These are phyloP conservation scores for Siphamia tubifer DNA, from an alignment of 2,113 vertebrate species.

Conservation along the genomic window DNA sequence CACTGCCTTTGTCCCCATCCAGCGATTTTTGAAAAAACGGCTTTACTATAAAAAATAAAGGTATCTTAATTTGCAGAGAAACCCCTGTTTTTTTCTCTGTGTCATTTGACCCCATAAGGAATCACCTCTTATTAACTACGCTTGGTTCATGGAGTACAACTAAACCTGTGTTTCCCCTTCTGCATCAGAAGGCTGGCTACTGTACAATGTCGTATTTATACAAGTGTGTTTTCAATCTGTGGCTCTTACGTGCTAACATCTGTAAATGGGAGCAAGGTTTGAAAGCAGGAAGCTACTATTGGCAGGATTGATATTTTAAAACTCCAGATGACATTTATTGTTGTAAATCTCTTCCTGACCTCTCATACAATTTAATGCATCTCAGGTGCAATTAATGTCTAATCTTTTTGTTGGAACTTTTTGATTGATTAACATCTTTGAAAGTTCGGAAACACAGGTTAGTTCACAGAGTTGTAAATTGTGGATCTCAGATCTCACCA, in stretches of 20 bases:
- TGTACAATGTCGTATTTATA: slow-evolving; percentile 58
- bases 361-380: not conserved
- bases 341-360: slow-evolving; percentile 23
- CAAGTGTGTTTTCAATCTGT: slow-evolving; percentile 70
- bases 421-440: too few relatives aligned
- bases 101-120: slow-evolving; percentile 1
- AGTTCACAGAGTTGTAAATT: not conserved
- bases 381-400: not conserved
- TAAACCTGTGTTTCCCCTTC: slow-evolving; percentile 8
- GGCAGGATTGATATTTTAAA: slow-evolving; percentile 38
- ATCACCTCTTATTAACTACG: slow-evolving; percentile 28
- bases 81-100: not conserved
- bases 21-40: slow-evolving; percentile 79
- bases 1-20: slow-evolving; percentile 77
- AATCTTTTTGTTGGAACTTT: too few relatives aligned
- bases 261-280: slow-evolving; percentile 38
- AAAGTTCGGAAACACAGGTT: not conserved
- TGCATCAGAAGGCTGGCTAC: slow-evolving; percentile 16
- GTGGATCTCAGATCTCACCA: slow-evolving; percentile 78
- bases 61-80: slow-evolving; percentile 56
- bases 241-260: slow-evolving; percentile 32
- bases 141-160: slow-evolving; percentile 27
- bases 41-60: slow-evolving; percentile 80
- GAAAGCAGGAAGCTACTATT: slow-evolving; percentile 60
- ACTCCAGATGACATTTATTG: slow-evolving; percentile 45